Percentiles rank a stretch among this genome's conserved stretches.
These are phyloP conservation scores for Nephrotoma guestfalica DNA, from an alignment of 2,888 invertebrate species.

Conservation along the genomic window DNA sequence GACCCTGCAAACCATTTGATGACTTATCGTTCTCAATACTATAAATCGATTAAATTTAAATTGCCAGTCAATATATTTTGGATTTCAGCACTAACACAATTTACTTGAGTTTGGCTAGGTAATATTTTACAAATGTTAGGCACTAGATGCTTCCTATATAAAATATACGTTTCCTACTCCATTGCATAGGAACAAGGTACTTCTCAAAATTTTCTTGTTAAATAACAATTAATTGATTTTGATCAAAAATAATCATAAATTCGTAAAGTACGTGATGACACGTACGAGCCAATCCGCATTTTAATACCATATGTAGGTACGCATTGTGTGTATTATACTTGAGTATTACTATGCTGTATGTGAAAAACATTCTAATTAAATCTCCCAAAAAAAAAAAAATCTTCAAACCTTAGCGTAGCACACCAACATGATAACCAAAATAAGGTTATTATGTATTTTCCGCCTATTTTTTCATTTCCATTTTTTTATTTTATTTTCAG, in stretches of 20 bases:
- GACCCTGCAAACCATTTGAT: too few relatives aligned
- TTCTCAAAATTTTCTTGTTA: neutral
- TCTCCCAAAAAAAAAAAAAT: neutral
- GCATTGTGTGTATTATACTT: neutral
- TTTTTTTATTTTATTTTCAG: neutral
- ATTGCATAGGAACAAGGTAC: too few relatives aligned
- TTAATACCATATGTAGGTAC: neutral
- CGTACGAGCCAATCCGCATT: neutral
- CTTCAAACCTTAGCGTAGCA: neutral
- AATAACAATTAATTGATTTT: neutral
- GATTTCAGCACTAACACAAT: too few relatives aligned
- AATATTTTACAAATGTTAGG: too few relatives aligned
- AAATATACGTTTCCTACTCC: too few relatives aligned
- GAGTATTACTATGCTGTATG: neutral
- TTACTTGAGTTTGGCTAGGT: too few relatives aligned
- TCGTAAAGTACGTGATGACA: neutral
- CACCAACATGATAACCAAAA: neutral
- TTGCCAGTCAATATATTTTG: too few relatives aligned
- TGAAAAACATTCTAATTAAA: neutral
- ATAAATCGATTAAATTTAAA: too few relatives aligned
- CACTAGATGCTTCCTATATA: too few relatives aligned
- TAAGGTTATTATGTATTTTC: neutral
- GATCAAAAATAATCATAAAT: neutral
- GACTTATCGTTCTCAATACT: too few relatives aligned
- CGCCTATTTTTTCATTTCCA: neutral